Base-by-base conservation (phyloP, 2,113 vertebrate species). In the Odontesthes bonariensis region DNA sequence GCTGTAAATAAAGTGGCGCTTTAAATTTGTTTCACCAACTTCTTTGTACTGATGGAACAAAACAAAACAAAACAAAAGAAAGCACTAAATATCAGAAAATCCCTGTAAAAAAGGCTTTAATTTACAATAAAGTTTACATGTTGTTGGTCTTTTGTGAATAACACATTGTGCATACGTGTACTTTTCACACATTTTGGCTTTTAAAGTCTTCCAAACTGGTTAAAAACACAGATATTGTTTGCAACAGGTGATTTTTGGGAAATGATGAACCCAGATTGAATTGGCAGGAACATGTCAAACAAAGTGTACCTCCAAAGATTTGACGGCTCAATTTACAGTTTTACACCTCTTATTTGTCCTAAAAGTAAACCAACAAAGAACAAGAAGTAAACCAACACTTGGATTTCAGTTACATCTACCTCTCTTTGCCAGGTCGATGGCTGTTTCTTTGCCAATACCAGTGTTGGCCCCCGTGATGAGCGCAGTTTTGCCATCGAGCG, bases 391-490 rank as follows among this genome's bases (percentile, higher is more conserved):
- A 12, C 5, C 46, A n/a, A n/a, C 42, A 4, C 5, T 1, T 6
- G 2, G 2, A 42, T 63, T 47, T 64, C 38, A 56, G 49, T 19
- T 17, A 13, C n/a, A n/a, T 69, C 0, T 3, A 94, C 94, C 94
- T 92, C 94, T 91, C 51, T 87, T 92, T 2, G 94, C 92, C 85
- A 94, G 73, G 79, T 94, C 91, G 16, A 89, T 81, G 52, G 94
- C 93, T 2, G 94, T 87, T 53, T 93, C 90, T 82, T 94, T 94
- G 19, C 94, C 94, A 27, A 94, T 94, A 0, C 94, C 94, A 1
- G 93, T 87, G 81, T 94, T 94, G 13, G 93, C 92, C 0, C 94
- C 94, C 7, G 94, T 94, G 55, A 94, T 94, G 20, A 94, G 0
- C 49, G 88, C 93, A 10, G 93, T 94, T 75, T 87, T 90, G 10